Base-by-base conservation (phyloP, 2,797 vertebrate species). In the Notoglanidium macrostoma region DNA sequence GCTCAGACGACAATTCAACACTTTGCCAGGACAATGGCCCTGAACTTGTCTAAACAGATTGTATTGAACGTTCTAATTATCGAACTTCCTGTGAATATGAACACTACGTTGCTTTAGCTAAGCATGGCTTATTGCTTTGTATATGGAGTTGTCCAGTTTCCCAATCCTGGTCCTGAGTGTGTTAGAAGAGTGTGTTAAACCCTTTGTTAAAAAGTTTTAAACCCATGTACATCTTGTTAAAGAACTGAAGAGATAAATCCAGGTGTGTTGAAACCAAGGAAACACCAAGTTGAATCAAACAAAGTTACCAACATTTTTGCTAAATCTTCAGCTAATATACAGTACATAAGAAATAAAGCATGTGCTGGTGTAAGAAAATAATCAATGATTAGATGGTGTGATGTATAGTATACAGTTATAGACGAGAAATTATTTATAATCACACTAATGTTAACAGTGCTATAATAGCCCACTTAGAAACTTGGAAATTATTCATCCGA, bases 401-500 rank as follows among this genome's bases (percentile, higher is more conserved):
- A 32, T 32, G 29, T 15, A 29, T 7, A 15, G 29, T 32, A 68
- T 32, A 32, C 1, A 68, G 14, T 68, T 68, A 68, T 32, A 68
- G 65, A 29, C 7, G 29, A 32, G 29, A 63, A n/a, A n/a, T 63
- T 3, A 63, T 63, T 63, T n/a, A n/a, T 63, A 63, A 63, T 63
- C 10, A 3, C 10, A 12, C 26, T 63, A 40, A 40, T 40, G 35
- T 40, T 40, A 40, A 40, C 35, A 40, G 35, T 40, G 35, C 35
- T 40, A 40, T 40, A 40, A 40, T 40, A 79, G 1, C 5, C 54
- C 4, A 79, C 12, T 12, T 5, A 23, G 2, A 35, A 35, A 23
- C 65, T 54, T 83, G 90, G 79, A 91, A 89, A 88, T 89, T 55
- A 89, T 94, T 81, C 91, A 90, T 87, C 86, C 55, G 46, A 87